These are phyloP conservation scores for Hyperoplus immaculatus DNA, from an alignment of 2,797 vertebrate genomes.

Conservation along the genomic window DNA sequence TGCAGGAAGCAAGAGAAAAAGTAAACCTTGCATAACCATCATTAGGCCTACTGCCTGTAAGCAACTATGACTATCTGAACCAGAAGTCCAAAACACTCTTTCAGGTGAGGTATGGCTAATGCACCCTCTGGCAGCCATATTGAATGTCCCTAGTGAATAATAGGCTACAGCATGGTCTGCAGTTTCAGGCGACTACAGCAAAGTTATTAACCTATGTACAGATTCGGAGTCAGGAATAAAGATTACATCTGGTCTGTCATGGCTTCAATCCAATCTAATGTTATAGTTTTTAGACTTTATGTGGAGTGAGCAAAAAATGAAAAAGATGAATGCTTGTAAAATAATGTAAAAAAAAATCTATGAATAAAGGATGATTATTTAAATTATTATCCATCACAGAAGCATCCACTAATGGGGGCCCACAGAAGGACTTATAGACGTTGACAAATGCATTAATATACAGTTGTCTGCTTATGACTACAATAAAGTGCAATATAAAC, in stretches of 20 bases:
- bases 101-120: conserved; percentile 28
- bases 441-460: not conserved
- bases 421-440: not conserved
- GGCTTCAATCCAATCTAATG: accelerated
- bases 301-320: not conserved
- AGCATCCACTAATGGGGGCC: too few relatives aligned
- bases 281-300: not conserved
- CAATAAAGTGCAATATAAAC: not conserved
- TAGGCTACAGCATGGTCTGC: conserved; percentile 8
- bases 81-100: conserved; percentile 19
- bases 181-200: not conserved
- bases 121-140: conserved; percentile 10
- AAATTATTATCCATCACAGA: too few relatives aligned
- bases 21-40: conserved; percentile 30
- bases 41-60: conserved; percentile 6
- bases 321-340: too few relatives aligned
- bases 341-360: too few relatives aligned
- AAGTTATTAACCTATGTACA: not conserved
- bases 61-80: conserved; percentile 10
- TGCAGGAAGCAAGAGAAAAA: conserved; percentile 33
- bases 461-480: not conserved
- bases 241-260: not conserved
- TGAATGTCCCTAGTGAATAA: conserved; percentile 3
- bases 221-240: not conserved
- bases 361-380: too few relatives aligned